Percentiles rank a stretch among this genome's conserved stretches.
phyloP scores from a whole-genome alignment of 2,797 vertebrate species.

The Platalea minor region DNA sequence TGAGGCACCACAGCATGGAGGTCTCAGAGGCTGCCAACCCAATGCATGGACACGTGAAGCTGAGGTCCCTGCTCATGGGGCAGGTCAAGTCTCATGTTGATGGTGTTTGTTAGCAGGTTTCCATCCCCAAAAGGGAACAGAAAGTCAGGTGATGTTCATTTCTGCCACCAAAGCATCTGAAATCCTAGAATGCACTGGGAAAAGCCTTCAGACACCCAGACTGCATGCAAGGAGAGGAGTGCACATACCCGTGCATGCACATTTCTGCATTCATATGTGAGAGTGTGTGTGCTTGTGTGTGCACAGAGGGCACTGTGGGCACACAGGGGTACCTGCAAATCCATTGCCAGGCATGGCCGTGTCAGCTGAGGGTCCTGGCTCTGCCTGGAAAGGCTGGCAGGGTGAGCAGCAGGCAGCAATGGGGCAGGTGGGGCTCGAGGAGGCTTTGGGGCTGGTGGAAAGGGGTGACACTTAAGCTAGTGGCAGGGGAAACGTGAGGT shows the following conservation, averaged over 20 bases:
- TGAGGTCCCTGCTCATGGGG: rapidly evolving
- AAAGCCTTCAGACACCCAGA: background rate
- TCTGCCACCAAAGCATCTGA: background rate
- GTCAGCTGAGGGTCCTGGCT: background rate
- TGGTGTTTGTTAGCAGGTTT: background rate
- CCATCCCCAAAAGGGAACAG: background rate
- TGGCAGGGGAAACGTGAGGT: background rate
- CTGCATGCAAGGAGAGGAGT: rapidly evolving
- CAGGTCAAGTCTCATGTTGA: background rate
- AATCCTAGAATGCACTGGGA: no score
- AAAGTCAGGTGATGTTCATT: background rate
- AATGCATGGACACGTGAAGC: rapidly evolving
- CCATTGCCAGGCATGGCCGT: rapidly evolving
- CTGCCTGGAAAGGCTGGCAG: background rate
- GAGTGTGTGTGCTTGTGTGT: no score
- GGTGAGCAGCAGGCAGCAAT: background rate
- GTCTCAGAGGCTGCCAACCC: background rate
- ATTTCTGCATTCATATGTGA: rapidly evolving
- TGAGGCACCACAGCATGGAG: rapidly evolving
- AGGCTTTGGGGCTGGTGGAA: background rate
- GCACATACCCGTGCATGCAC: rapidly evolving
- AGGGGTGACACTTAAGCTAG: slow-evolving; percentile 18
- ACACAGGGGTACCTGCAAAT: rapidly evolving
- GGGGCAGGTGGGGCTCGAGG: background rate
- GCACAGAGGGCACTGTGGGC: background rate